phyloP scores from a whole-genome alignment of 1,140 invertebrate genomes.

The Pemphigus obesinymphae region DNA sequence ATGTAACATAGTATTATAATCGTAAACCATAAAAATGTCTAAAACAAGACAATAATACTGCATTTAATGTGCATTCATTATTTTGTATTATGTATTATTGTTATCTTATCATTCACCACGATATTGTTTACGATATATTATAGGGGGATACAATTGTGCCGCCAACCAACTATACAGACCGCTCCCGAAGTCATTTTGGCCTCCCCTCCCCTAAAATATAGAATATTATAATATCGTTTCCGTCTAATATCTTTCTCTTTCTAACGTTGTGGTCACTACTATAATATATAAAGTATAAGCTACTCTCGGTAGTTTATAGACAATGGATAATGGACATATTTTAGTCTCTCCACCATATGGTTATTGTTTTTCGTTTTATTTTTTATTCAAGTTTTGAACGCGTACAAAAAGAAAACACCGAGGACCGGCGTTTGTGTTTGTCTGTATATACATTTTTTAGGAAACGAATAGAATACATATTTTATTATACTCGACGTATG shows the following conservation, averaged over 20 bases:
- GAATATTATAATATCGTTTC: slow-evolving; percentile 30
- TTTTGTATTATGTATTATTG: slow-evolving; percentile 17
- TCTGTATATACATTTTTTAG: background rate
- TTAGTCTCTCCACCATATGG: slow-evolving; percentile 23
- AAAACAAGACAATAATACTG: slow-evolving; percentile 33
- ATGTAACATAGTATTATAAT: background rate
- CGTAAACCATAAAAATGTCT: slow-evolving; percentile 32
- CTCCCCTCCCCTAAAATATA: background rate
- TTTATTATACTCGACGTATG: slow-evolving; percentile 7
- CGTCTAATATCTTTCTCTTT: slow-evolving; percentile 4
- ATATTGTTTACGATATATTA: slow-evolving; percentile 32
- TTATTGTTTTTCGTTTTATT: slow-evolving; percentile 34
- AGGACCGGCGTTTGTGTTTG: background rate
- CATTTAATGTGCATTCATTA: slow-evolving; percentile 14
- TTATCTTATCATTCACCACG: slow-evolving; percentile 14
- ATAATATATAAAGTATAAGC: background rate
- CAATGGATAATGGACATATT: slow-evolving; percentile 21
- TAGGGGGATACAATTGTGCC: background rate
- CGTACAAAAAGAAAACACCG: background rate
- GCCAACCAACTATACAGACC: background rate
- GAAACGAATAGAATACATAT: slow-evolving; percentile 10
- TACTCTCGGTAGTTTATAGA: slow-evolving; percentile 25
- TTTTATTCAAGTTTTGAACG: background rate
- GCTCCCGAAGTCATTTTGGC: slow-evolving; percentile 27
- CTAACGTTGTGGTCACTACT: background rate